A percentile compares a stretch with the other conserved stretches of the same genome.
Conservation (phyloP, 2,888 invertebrate genomes). For the Eurois occulta region DNA sequence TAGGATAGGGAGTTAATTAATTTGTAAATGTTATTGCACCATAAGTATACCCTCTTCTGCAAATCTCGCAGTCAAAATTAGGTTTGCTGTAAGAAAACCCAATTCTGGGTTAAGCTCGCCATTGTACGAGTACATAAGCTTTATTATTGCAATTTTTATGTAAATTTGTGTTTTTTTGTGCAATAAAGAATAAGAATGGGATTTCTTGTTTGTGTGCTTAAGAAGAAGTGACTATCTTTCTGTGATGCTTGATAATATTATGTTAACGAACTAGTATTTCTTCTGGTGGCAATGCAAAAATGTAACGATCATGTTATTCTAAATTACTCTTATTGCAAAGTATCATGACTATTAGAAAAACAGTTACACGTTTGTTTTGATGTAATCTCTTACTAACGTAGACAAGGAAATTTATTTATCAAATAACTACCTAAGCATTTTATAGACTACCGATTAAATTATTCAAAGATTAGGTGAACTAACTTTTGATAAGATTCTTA, state of each 20-base stretch:
- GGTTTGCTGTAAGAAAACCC: too few relatives aligned
- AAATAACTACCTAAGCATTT: neutral
- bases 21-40: too few relatives aligned
- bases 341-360: neutral
- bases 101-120: too few relatives aligned
- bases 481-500: constrained; percentile 2
- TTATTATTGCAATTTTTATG: too few relatives aligned
- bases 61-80: too few relatives aligned
- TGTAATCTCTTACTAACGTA: neutral
- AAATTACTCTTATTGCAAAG: neutral
- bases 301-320: neutral
- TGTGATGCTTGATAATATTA: neutral
- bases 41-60: too few relatives aligned
- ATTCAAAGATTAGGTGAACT: neutral
- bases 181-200: too few relatives aligned
- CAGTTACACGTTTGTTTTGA: neutral
- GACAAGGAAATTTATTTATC: neutral
- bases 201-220: neutral
- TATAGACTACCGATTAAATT: neutral
- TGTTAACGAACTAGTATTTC: neutral
- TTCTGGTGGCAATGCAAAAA: neutral
- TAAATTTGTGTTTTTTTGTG: too few relatives aligned
- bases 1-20: too few relatives aligned
- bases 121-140: too few relatives aligned
- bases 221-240: neutral